phyloP scores from a whole-genome alignment of 2,797 vertebrate genomes.

The Pelobates cultripes region DNA sequence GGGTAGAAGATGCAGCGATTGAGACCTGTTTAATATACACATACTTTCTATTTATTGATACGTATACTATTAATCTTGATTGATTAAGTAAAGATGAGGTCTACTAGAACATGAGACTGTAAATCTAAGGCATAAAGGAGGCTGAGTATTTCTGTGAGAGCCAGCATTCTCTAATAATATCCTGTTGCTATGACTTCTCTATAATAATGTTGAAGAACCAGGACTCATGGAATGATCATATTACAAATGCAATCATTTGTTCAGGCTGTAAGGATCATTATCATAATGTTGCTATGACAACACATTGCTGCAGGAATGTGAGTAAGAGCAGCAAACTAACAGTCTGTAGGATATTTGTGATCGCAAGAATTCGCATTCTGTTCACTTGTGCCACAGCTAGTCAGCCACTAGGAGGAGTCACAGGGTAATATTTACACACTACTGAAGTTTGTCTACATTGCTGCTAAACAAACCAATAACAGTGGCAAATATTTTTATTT shows the following conservation, averaged over 20 bases:
- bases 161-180: neutral
- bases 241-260: conserved; percentile 36
- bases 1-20: no score
- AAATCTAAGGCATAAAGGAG: neutral
- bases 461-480: no score
- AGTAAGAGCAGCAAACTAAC: no score
- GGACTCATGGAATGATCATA: conserved; percentile 22
- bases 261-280: conserved; percentile 16
- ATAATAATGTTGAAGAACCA: conserved; percentile 5
- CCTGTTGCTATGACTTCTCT: conserved; percentile 40
- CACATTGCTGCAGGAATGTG: neutral
- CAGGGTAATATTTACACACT: neutral
- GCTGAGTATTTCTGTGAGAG: neutral
- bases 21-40: no score
- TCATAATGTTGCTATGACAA: conserved; percentile 38
- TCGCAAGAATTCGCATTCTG: no score
- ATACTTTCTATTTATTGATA: no score
- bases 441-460: no score
- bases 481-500: no score
- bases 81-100: neutral
- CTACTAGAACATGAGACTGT: neutral
- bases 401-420: conserved; percentile 31
- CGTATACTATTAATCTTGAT: no score
- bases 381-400: neutral
- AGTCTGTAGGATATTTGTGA: no score